These are phyloP conservation scores for Oligia fasciuncula DNA, from an alignment of 2,888 invertebrate species.

Conservation along the genomic window DNA sequence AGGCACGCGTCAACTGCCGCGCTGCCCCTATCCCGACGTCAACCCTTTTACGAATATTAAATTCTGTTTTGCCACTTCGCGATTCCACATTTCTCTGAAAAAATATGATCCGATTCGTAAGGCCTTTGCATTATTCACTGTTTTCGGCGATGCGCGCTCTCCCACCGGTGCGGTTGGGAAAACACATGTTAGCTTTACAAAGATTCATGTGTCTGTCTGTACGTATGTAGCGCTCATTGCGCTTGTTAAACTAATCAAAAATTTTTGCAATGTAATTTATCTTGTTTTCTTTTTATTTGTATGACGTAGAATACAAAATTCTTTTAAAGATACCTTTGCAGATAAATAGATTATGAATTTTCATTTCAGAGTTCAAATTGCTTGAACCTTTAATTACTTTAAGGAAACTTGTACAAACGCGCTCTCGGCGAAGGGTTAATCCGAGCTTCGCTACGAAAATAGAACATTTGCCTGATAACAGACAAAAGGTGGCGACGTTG, in stretches of 20 bases:
- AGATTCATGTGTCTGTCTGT: conserved; percentile 48
- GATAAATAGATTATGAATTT: conserved; percentile 83
- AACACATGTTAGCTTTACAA: conserved; percentile 55
- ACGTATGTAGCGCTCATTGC: conserved; percentile 23
- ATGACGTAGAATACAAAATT: conserved; percentile 40
- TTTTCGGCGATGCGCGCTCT: conserved; percentile 75
- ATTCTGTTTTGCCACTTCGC: conserved; percentile 90
- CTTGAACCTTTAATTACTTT: conserved; percentile 86
- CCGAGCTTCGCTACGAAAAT: conserved; percentile 81
- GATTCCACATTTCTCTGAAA: conserved; percentile 86
- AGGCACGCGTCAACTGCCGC: conserved; percentile 89
- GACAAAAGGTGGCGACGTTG: conserved; percentile 71
- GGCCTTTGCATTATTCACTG: conserved; percentile 84
- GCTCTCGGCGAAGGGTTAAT: conserved; percentile 79
- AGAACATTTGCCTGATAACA: conserved; percentile 79
- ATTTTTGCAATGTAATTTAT: conserved; percentile 23
- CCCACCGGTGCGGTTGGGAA: conserved; percentile 55
- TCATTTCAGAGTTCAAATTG: conserved; percentile 82
- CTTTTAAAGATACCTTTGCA: conserved; percentile 72
- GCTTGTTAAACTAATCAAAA: conserved; percentile 29
- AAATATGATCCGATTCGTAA: conserved; percentile 85
- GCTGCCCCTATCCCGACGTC: conserved; percentile 87
- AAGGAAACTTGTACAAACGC: conserved; percentile 83
- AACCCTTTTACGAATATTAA: conserved; percentile 91
- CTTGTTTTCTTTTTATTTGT: conserved; percentile 36